phyloP scores from a whole-genome alignment of 2,113 vertebrate species.

The Indicator indicator region DNA sequence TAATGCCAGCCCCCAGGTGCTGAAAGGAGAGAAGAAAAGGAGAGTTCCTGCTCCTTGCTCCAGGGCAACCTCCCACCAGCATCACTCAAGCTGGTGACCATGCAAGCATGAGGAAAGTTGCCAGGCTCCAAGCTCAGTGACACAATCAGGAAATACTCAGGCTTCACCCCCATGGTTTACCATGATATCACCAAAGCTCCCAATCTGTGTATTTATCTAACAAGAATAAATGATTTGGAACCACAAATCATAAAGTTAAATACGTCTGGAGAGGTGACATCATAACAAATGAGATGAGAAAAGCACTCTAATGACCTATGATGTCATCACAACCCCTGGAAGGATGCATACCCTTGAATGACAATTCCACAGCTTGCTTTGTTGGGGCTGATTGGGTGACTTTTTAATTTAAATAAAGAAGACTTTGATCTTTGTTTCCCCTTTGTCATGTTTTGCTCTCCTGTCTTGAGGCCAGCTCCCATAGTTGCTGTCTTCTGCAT shows the following conservation, averaged over 20 bases:
- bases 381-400: fast-evolving
- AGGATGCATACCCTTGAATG: not conserved
- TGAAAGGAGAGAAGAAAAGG: not conserved
- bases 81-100: not conserved
- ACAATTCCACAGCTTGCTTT: not conserved
- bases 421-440: not conserved
- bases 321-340: not conserved
- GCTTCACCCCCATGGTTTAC: conserved; percentile 20
- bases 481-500: not conserved
- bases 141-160: conserved; percentile 43
- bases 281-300: conserved; percentile 40
- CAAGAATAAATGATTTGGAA: conserved; percentile 23
- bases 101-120: not conserved
- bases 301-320: not conserved
- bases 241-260: not conserved
- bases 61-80: not conserved
- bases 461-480: not conserved
- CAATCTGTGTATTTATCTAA: conserved; percentile 15
- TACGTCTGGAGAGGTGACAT: conserved; percentile 36
- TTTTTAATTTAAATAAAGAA: not conserved
- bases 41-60: not conserved
- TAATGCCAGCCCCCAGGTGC: not conserved
- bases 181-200: not conserved
- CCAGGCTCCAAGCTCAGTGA: not conserved
- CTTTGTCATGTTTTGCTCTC: not conserved